These are phyloP conservation scores for Cataglyphis albicans DNA, from an alignment of 2,888 invertebrate species.

Conservation along the genomic window DNA sequence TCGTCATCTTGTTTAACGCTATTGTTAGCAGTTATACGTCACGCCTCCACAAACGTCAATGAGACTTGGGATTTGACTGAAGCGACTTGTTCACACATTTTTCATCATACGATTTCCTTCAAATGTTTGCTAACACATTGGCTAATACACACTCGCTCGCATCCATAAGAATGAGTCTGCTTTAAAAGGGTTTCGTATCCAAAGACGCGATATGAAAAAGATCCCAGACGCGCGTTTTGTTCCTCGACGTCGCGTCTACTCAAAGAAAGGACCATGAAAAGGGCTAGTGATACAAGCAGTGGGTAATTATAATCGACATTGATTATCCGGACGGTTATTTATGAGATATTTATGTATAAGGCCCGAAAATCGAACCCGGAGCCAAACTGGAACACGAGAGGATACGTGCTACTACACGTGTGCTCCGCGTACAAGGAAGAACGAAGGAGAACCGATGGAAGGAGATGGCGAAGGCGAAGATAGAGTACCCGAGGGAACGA, in stretches of 20 bases:
- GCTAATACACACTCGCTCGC: background rate
- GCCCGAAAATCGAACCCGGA: slow-evolving; percentile 61
- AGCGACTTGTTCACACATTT: slow-evolving; percentile 25
- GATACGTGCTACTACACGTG: slow-evolving; percentile 56
- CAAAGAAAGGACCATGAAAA: slow-evolving; percentile 38
- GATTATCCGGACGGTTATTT: slow-evolving; percentile 80
- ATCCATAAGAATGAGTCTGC: slow-evolving; percentile 13
- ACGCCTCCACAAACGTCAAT: background rate
- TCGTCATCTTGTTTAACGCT: background rate
- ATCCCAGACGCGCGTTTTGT: slow-evolving; percentile 35
- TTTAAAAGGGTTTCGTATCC: slow-evolving; percentile 35
- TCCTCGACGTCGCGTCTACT: slow-evolving; percentile 34
- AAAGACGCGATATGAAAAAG: slow-evolving; percentile 37
- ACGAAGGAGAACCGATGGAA: slow-evolving; percentile 24
- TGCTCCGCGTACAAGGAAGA: slow-evolving; percentile 45
- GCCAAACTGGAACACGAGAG: slow-evolving; percentile 41
- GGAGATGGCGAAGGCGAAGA: slow-evolving; percentile 52
- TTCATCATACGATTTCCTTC: slow-evolving; percentile 29
- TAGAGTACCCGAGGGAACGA: slow-evolving; percentile 62
- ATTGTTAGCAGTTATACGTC: slow-evolving; percentile 5
- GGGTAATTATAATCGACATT: slow-evolving; percentile 78
- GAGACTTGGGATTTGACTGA: background rate
- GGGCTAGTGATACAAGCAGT: slow-evolving; percentile 65
- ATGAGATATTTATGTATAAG: slow-evolving; percentile 83
- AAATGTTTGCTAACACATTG: slow-evolving; percentile 14